Evolutionary conservation across 2,888 invertebrate species (phyloP).

Genomic region (Nemurella pictetii): DNA sequence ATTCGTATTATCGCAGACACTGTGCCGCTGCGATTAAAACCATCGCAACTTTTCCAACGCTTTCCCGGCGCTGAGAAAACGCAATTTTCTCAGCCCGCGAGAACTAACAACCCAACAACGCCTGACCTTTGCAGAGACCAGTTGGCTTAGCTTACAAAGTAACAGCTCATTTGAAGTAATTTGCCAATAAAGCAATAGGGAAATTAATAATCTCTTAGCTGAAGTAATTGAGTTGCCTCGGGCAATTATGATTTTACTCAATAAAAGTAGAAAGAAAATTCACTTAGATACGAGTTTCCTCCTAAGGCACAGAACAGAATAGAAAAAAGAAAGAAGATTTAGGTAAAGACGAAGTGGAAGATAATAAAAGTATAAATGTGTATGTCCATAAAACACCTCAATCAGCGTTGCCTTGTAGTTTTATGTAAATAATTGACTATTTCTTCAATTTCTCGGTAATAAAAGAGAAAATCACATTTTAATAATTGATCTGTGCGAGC

Average conservation of each 20-base stretch:
- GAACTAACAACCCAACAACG: too few relatives aligned
- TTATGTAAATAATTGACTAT: conserved; percentile 9
- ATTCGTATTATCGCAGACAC: neutral
- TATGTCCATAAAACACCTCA: conserved; percentile 18
- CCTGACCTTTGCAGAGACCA: neutral
- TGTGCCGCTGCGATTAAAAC: neutral
- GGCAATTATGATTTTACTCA: neutral
- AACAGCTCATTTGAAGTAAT: neutral
- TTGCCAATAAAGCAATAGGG: neutral
- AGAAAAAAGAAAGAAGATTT: neutral
- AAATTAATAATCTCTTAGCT: neutral
- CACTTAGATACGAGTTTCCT: neutral
- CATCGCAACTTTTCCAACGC: neutral
- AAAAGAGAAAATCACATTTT: conserved; percentile 25
- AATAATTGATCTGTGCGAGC: conserved; percentile 12
- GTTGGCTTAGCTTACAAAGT: neutral
- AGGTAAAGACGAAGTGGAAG: conserved; percentile 11
- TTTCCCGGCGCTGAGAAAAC: too few relatives aligned
- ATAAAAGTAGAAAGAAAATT: neutral
- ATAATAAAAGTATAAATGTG: conserved; percentile 14
- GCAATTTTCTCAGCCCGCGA: neutral
- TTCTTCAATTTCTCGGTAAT: conserved; percentile 17
- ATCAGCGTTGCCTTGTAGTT: neutral
- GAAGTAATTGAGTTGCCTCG: neutral
- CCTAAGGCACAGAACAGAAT: neutral